These are phyloP conservation scores for Drosophila tsacasi DNA, from an alignment of 1,140 invertebrate genomes.

Conservation along the genomic window DNA sequence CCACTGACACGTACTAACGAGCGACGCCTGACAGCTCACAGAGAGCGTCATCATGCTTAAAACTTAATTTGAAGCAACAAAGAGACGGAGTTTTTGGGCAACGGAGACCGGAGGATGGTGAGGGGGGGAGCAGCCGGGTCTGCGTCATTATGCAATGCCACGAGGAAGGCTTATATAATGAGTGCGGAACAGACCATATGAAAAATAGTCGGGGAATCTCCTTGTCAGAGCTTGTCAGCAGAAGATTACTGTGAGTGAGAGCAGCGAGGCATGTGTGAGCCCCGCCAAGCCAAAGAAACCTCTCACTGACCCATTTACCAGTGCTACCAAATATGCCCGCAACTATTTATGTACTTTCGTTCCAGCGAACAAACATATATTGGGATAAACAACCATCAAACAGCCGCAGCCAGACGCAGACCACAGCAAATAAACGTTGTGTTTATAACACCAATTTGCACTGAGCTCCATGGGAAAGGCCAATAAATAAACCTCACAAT, in stretches of 20 bases:
- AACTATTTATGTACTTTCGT: slow-evolving; percentile 34
- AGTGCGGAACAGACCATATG: slow-evolving; percentile 31
- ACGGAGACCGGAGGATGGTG: neutral
- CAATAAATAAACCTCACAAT: slow-evolving; percentile 19
- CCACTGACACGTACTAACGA: slow-evolving; percentile 75
- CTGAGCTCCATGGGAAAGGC: slow-evolving; percentile 18
- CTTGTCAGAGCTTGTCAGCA: slow-evolving; percentile 41
- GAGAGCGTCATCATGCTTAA: slow-evolving; percentile 59
- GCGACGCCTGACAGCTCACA: slow-evolving; percentile 64
- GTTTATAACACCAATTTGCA: slow-evolving; percentile 15
- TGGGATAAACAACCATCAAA: slow-evolving; percentile 10
- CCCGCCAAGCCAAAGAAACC: slow-evolving; percentile 8
- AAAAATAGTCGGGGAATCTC: slow-evolving; percentile 36
- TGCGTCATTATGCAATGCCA: slow-evolving; percentile 67
- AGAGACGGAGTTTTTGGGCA: slow-evolving; percentile 16
- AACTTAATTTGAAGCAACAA: slow-evolving; percentile 72
- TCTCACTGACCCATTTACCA: slow-evolving; percentile 45
- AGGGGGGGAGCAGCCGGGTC: neutral
- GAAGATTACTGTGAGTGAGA: slow-evolving; percentile 29
- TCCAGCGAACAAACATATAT: neutral
- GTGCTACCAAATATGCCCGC: neutral
- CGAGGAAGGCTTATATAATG: slow-evolving; percentile 61
- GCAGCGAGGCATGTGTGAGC: slow-evolving; percentile 22
- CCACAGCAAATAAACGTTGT: slow-evolving; percentile 26
- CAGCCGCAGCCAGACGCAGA: slow-evolving; percentile 16